phyloP scores from a whole-genome alignment of 2,797 vertebrate genomes.

The Okamejei kenojei region DNA sequence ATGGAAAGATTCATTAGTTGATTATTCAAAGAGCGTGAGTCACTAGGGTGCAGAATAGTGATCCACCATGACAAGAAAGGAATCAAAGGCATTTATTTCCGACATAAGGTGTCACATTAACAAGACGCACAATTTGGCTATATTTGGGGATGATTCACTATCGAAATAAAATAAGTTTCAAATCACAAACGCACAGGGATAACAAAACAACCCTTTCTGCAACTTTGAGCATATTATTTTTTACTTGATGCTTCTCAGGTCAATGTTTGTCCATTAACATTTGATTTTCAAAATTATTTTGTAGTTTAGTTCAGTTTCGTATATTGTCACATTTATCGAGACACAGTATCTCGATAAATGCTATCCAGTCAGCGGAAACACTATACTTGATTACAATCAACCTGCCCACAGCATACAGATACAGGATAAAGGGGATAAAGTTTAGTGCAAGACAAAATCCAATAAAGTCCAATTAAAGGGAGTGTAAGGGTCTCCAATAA shows the following conservation, averaged over 20 bases:
- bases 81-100: constrained; percentile 28
- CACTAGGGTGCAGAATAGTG: constrained; percentile 28
- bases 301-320: too few relatives aligned
- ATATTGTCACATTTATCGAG: too few relatives aligned
- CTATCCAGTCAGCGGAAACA: too few relatives aligned
- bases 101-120: constrained; percentile 21
- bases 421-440: too few relatives aligned
- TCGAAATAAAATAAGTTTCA: background rate
- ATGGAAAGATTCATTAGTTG: constrained; percentile 8
- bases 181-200: background rate
- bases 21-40: constrained; percentile 18
- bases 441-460: too few relatives aligned
- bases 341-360: too few relatives aligned
- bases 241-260: background rate
- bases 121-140: background rate
- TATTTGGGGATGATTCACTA: background rate
- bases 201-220: background rate
- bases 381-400: too few relatives aligned
- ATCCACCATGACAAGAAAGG: constrained; percentile 32
- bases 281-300: background rate
- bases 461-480: too few relatives aligned
- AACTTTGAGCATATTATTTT: background rate
- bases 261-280: background rate
- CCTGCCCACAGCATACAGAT: too few relatives aligned
- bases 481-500: too few relatives aligned